Percentiles rank a stretch among this genome's conserved stretches.
These are phyloP conservation scores for Mus pahari DNA, from an alignment of 2,113 vertebrate genomes.

Conservation along the genomic window DNA sequence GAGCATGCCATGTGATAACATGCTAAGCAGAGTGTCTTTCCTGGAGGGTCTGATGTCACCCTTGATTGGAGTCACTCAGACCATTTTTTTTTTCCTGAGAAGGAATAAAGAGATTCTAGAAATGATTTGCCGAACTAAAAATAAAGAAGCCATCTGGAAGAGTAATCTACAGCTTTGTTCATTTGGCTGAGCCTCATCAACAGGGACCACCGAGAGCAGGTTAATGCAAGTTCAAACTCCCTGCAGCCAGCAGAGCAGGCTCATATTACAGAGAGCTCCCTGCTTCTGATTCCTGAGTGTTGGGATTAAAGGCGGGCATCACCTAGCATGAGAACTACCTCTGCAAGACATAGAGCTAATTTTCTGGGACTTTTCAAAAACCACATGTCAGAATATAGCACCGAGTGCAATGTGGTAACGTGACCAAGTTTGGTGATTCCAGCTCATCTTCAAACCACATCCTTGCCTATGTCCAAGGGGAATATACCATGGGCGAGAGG, in stretches of 20 bases:
- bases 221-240: neutral
- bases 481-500: neutral
- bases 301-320: neutral
- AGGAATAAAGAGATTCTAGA: slow-evolving; percentile 16
- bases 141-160: slow-evolving; percentile 66
- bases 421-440: neutral
- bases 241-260: too few relatives aligned
- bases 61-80: slow-evolving; percentile 5
- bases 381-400: fast-evolving
- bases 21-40: neutral
- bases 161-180: slow-evolving; percentile 33
- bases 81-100: neutral
- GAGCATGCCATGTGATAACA: neutral
- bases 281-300: neutral
- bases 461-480: neutral
- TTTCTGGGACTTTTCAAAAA: neutral
- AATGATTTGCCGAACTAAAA: slow-evolving; percentile 54
- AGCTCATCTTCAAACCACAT: neutral
- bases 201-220: neutral
- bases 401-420: neutral
- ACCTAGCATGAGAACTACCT: neutral
- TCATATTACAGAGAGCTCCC: neutral
- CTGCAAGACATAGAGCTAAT: fast-evolving
- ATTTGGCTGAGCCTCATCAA: neutral
- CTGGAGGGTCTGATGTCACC: neutral